phyloP scores from a whole-genome alignment of 2,888 invertebrate genomes.

The Cryptocheilus praepositus region DNA sequence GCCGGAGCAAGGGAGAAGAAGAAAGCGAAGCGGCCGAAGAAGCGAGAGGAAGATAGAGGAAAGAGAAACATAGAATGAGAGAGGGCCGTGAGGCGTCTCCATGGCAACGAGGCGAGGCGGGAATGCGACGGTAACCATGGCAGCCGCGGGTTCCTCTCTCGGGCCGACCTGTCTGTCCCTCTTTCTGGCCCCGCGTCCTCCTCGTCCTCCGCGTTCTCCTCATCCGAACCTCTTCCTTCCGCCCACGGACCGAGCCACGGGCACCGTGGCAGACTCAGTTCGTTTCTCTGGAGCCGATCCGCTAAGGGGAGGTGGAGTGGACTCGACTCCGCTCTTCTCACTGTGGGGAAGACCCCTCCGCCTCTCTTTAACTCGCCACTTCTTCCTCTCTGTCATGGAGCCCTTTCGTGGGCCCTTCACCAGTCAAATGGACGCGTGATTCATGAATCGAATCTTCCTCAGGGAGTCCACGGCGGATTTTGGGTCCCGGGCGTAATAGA shows the following conservation, averaged over 20 bases:
- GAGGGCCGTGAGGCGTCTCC: constrained; percentile 74
- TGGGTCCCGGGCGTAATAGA: too few relatives aligned
- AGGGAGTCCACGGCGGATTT: too few relatives aligned
- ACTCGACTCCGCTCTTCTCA: constrained; percentile 33
- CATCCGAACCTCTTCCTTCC: constrained; percentile 69
- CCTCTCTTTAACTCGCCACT: constrained; percentile 20
- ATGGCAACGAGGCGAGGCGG: constrained; percentile 78
- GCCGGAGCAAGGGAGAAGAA: constrained; percentile 38
- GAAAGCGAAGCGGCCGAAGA: constrained; percentile 28
- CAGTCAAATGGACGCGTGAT: constrained; percentile 2
- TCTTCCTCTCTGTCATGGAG: constrained; percentile 35
- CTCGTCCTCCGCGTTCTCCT: constrained; percentile 64
- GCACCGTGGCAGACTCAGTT: too few relatives aligned
- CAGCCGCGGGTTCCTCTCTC: constrained; percentile 71
- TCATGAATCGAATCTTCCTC: neutral
- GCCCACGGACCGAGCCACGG: constrained; percentile 59
- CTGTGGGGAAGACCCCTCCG: neutral
- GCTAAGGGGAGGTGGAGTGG: constrained; percentile 48
- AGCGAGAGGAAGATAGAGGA: constrained; percentile 41
- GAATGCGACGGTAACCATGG: constrained; percentile 75
- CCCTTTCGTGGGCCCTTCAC: constrained; percentile 9
- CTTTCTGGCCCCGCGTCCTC: constrained; percentile 64
- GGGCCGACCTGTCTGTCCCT: constrained; percentile 70
- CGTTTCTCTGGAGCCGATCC: constrained; percentile 10
- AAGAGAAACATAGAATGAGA: constrained; percentile 30